phyloP scores from a whole-genome alignment of 2,113 vertebrate species.

The Rhinichthys klamathensis region DNA sequence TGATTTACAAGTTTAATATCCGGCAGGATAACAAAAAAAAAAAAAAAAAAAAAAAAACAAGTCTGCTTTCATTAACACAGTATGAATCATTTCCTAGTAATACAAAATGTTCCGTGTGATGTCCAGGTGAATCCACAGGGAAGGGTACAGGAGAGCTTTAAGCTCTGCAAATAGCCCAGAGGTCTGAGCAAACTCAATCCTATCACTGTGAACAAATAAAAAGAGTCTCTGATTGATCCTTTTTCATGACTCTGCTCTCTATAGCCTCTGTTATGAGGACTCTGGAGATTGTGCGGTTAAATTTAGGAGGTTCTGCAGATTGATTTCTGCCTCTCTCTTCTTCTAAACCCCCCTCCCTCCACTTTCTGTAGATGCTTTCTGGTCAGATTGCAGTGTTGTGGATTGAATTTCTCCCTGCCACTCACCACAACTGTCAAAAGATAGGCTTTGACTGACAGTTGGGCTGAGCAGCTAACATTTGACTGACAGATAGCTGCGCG shows the following conservation, averaged over 20 bases:
- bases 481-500: slow-evolving; percentile 51
- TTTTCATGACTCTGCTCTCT: slow-evolving; percentile 35
- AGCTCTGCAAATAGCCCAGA: slow-evolving; percentile 37
- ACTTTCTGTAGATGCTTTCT: slow-evolving; percentile 55
- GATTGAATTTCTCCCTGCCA: slow-evolving; percentile 71
- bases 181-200: slow-evolving; percentile 37
- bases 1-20: slow-evolving; percentile 32
- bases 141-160: slow-evolving; percentile 25
- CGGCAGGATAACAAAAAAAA: neutral
- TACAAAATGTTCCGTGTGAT: slow-evolving; percentile 12
- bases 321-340: slow-evolving; percentile 43
- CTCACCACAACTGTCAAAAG: slow-evolving; percentile 67
- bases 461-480: slow-evolving; percentile 64
- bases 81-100: slow-evolving; percentile 27
- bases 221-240: slow-evolving; percentile 44
- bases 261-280: slow-evolving; percentile 33
- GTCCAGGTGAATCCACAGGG: slow-evolving; percentile 25
- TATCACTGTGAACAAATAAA: slow-evolving; percentile 47
- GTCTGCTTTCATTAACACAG: slow-evolving; percentile 30
- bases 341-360: slow-evolving; percentile 45
- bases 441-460: slow-evolving; percentile 75
- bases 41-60: slow-evolving; percentile 24
- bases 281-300: slow-evolving; percentile 25
- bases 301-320: slow-evolving; percentile 40
- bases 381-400: slow-evolving; percentile 68